phyloP scores from a whole-genome alignment of 2,797 vertebrate genomes.

The Sebastiscus tertius region DNA sequence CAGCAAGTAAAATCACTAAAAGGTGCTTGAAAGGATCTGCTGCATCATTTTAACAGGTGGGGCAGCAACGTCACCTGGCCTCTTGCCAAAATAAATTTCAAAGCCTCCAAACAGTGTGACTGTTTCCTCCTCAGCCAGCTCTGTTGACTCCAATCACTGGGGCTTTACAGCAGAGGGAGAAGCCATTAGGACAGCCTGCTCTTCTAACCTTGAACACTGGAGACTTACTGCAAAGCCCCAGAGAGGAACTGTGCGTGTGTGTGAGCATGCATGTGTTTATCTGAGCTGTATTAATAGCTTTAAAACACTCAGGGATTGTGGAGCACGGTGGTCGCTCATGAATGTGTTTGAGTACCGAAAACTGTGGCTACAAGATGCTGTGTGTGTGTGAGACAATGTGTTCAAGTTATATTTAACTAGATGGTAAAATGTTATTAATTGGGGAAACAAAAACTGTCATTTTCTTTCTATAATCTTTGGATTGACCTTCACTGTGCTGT shows the following conservation, averaged over 20 bases:
- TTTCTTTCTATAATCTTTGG: not conserved
- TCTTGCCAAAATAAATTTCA: not conserved
- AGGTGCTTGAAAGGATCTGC: not conserved
- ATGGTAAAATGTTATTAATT: not conserved
- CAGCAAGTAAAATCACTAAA: not conserved
- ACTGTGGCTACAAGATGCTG: not conserved
- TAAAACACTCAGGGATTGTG: not conserved
- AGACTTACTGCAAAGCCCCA: constrained; percentile 57
- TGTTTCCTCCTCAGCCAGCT: not conserved
- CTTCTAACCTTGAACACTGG: constrained; percentile 17
- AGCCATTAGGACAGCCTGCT: constrained; percentile 23
- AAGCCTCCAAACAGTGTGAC: not conserved
- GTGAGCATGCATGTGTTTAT: not conserved
- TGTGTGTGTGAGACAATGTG: not conserved
- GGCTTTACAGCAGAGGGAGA: constrained; percentile 24
- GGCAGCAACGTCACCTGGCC: no score
- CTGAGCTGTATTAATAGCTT: constrained; percentile 8
- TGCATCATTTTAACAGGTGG: not conserved
- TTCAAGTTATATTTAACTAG: not conserved
- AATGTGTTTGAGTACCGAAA: not conserved
- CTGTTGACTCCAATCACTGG: constrained; percentile 11
- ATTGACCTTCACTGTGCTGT: not conserved
- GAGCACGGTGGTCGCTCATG: not conserved
- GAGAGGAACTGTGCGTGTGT: not conserved
- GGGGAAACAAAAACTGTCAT: accelerated